Evolutionary conservation across 2,113 vertebrate species (phyloP).

Genomic region (Amphiprion ocellaris): DNA sequence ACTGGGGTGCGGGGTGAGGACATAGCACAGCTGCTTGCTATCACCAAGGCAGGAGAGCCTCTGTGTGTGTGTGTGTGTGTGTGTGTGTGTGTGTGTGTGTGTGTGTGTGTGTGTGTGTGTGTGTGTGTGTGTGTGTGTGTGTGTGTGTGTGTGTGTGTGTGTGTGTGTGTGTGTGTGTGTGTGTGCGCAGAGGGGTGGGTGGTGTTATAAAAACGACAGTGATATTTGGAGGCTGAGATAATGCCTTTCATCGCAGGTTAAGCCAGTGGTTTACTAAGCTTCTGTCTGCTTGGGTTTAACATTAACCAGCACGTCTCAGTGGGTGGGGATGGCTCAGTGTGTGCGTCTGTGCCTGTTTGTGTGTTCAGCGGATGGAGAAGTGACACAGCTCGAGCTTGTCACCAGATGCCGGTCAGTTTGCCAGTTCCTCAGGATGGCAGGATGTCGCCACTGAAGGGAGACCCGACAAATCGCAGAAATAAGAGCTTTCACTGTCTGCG

Average conservation of each 20-base stretch:
- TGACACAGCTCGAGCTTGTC: slow-evolving; percentile 54
- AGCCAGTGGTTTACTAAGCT: slow-evolving; percentile 69
- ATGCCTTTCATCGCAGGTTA: slow-evolving; percentile 55
- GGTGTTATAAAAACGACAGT: slow-evolving; percentile 50
- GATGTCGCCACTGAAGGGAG: slow-evolving; percentile 54
- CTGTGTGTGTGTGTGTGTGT: slow-evolving; percentile 5
- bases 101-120: too few relatives aligned
- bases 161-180: background rate
- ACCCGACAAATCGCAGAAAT: slow-evolving; percentile 56
- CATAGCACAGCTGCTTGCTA: slow-evolving; percentile 66
- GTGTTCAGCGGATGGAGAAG: slow-evolving; percentile 49
- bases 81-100: too few relatives aligned
- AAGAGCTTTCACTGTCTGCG: slow-evolving; percentile 67
- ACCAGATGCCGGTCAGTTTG: slow-evolving; percentile 67
- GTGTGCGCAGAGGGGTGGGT: slow-evolving; percentile 39
- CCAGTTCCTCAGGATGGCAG: slow-evolving; percentile 67
- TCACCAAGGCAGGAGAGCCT: slow-evolving; percentile 28
- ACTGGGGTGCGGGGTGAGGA: slow-evolving; percentile 49
- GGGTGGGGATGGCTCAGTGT: slow-evolving; percentile 43
- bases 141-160: background rate
- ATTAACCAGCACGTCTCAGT: slow-evolving; percentile 65
- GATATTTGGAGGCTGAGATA: slow-evolving; percentile 65
- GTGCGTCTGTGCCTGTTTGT: background rate
- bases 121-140: slow-evolving; percentile 1
- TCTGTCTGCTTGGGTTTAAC: slow-evolving; percentile 66